Evolutionary conservation across 2,888 invertebrate genomes (phyloP), one percentile per base, ranked within the genome.

Genomic region (Allygus modestus): DNA sequence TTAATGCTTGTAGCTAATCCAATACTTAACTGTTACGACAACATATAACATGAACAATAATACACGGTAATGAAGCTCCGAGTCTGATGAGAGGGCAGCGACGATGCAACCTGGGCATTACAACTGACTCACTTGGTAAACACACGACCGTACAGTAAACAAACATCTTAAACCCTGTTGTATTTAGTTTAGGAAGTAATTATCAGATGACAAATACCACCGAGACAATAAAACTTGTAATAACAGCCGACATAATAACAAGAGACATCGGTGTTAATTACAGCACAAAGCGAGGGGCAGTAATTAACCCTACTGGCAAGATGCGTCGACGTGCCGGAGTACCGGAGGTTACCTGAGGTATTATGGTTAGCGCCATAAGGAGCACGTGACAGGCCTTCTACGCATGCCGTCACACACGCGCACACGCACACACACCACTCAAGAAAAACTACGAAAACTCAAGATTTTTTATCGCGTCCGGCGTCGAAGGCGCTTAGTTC

Each of bases 391-490:
- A 26, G 37, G 75, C n/a, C 83, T 73, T 83, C 58, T 83, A 83
- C 83, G 83, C 83, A 83, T 83, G 83, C 23, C 83, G 82, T 33
- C 75, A 79, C 84, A 69, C 84, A 33, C 84, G 81, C 84, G 69
- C 84, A 82, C 84, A 31, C 84, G 71, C 84, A 71, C 84, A 82
- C 84, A 58, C 84, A 51, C 84, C 69, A 71, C 81, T 75, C 81
- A 73, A 73, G 77, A 84, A 84, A 84, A 81, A 79, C 82, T 82
- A 82, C 82, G 82, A 81, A 84, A 81, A 84, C 79, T 84, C 79
- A 84, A 81, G 79, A 84, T 79, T 81, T 84, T 84, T 84, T 84
- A 69, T 79, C 26, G 51, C 28, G 37, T 83, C 65, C 58, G 41
- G 41, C 43, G 43, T 43, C 51, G n/a, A 33, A 84, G 81, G 79